Base-by-base conservation (phyloP, 2,113 vertebrate genomes). In the Oplegnathus fasciatus region DNA sequence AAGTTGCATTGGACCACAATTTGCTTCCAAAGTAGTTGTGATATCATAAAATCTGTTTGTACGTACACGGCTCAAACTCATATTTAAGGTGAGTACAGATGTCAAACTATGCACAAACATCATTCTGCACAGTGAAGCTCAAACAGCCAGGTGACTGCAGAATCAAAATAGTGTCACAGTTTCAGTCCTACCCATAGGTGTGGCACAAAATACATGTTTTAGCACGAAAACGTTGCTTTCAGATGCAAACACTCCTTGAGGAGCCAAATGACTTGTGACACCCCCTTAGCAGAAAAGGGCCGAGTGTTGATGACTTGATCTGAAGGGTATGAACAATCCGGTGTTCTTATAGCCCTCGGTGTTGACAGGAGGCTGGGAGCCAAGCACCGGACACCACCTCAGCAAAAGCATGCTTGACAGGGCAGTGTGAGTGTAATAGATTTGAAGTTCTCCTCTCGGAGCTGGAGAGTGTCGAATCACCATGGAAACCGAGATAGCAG, bases 401-500 rank as follows among this genome's bases (percentile, higher is more conserved):
- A 42, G 84, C 72, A 86, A 71, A 79, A 57, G 76, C 60, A 17
- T 78, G 70, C 78, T 82, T 77, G 80, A 91, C 89, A 86, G 67
- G 85, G 71, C 91, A 69, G 80, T 44, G 81, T 62, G 82, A 88
- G 76, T 28, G 55, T 73, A 85, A 93, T 78, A 77, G 82, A 92
- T 86, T 69, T 86, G 52, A 86, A 90, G 90, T 83, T 86, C 80
- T 89, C 65, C 86, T 75, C 90, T 86, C 34, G 17, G 72, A 70
- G 71, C 32, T 75, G 17, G 18, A 82, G 80, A 86, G 67, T 69
- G 61, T 78, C 80, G 50, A 75, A 89, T 94, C 85, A 30, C 92
- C 93, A 91, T 94, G 89, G 92, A 85, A 93, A 92, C 91, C 17
- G 50, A 91, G 62, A 81, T 52, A 77, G 81, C 73, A 44, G 83